Conservation (phyloP, 2,888 invertebrate species). For the Macrophya alboannulata region DNA sequence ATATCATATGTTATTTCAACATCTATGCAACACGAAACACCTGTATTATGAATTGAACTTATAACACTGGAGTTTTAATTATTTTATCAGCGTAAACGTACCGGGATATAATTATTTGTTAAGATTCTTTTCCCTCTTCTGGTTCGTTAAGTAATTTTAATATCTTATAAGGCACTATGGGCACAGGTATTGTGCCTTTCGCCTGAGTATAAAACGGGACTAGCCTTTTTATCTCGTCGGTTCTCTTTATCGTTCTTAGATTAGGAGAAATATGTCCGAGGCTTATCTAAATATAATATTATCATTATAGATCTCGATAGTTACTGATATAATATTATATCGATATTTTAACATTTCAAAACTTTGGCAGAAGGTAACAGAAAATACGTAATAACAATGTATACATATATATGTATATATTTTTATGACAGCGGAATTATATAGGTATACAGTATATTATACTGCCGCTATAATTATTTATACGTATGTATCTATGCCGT, state of each 20-base stretch:
- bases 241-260: slow-evolving; percentile 58
- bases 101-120: background rate
- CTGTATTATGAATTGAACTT: slow-evolving; percentile 7
- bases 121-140: background rate
- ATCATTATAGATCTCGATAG: slow-evolving; percentile 52
- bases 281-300: slow-evolving; percentile 56
- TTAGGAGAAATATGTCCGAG: slow-evolving; percentile 53
- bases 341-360: slow-evolving; percentile 19
- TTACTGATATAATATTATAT: slow-evolving; percentile 21
- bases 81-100: background rate
- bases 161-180: slow-evolving; percentile 25
- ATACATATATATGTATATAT: background rate
- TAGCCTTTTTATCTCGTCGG: slow-evolving; percentile 52
- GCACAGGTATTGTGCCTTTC: slow-evolving; percentile 42
- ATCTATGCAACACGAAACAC: slow-evolving; percentile 19
- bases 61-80: slow-evolving; percentile 12
- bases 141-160: slow-evolving; percentile 3
- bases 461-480: slow-evolving; percentile 31
- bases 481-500: background rate
- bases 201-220: slow-evolving; percentile 52
- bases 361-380: background rate
- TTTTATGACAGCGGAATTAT: slow-evolving; percentile 6
- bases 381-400: background rate
- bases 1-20: slow-evolving; percentile 17
- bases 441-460: background rate